Evolutionary conservation across 1,140 invertebrate species (phyloP), one percentile per base, ranked within the genome.

Genomic region (Aphaenogaster rudis): DNA sequence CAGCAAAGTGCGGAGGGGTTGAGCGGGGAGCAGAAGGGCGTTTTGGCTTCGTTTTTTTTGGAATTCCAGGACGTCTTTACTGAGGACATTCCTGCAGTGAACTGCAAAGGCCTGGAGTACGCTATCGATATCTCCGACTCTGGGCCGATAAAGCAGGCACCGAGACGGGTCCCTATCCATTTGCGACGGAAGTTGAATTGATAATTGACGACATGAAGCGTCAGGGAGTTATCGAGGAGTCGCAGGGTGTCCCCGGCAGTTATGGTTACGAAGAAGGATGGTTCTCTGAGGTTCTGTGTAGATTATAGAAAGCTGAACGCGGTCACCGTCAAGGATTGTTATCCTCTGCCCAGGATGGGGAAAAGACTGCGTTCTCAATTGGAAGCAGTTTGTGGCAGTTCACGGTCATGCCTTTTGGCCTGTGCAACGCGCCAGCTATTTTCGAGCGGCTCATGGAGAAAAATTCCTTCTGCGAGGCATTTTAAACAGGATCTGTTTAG

Each of bases 291-390:
- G n/a, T 13, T 42, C 11, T 17, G 45, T 45, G 4, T 45, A 0
- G 0, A 45, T 15, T 3, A 6, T 3, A 13, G n/a, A 11, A 39
- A 67, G 8, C 17, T 45, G 0, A 67, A 96, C 85, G 48, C 59
- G 0, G 88, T 95, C 0, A 96, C 95, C 0, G 91, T 90, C 3
- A 89, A 93, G n/a, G 91, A 89, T 42, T 0, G 0, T 28, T 28
- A 92, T 17, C 89, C 92, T 0, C 36, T 93, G 1, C 91, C 93
- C 0, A 17, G 87, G 2, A 92, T 21, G 21, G 21, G 21, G 21
- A 28, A 28, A 28, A 28, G 21, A 28, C 21, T 28, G 21, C 21
- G 21, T 28, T 28, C 21, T 28, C 21, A 28, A 28, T 28, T 28
- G 21, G 0, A 28, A 28, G 21, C 21, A 0, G 21, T 28, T 28